Evolutionary conservation across 2,113 vertebrate genomes (phyloP), one percentile per base, ranked within the genome.

Genomic region (Neolamprologus sp.): DNA sequence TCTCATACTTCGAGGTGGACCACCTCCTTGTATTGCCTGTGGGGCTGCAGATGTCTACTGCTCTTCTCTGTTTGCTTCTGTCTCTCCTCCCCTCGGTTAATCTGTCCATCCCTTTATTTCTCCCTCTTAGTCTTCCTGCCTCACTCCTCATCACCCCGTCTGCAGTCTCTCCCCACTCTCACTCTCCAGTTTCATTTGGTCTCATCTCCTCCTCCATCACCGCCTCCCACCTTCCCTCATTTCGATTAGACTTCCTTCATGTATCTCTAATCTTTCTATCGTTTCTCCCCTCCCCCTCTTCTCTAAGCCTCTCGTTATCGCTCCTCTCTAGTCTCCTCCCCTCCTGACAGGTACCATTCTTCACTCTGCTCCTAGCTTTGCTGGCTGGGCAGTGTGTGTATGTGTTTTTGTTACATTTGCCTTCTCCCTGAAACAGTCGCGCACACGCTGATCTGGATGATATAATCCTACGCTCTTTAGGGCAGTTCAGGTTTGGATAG

Each of bases 261-360:
- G 87, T 93, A 88, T 92, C 91, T 80, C 84, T 92, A 91, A 94
- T 93, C 93, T 92, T 71, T 75, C 85, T 79, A 88, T 87, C 55
- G 30, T 81, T 82, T 58, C 88, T 91, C 28, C 40, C 35, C 81
- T 90, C 75, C 89, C 85, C 80, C 63, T 58, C 65, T 49, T 68
- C 85, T 88, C 82, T 5, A 49, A 80, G 84, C 81, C 83, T 85
- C 90, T 91, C 23, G 83, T 93, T 94, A 94, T 93, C 89, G 5
- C 92, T 73, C 57, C 83, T 81, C 82, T 91, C 40, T 83, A 23
- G 84, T 93, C 91, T 92, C 83, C 89, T 89, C 88, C 89, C 88
- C 68, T 79, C 47, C 84, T 94, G 95, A 95, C 94, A 94, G 92
- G 91, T 90, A 88, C 92, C 85, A 95, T 94, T 93, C 92, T 89